Base-by-base conservation (phyloP, 2,888 invertebrate genomes). In the Anoncus sp. region DNA sequence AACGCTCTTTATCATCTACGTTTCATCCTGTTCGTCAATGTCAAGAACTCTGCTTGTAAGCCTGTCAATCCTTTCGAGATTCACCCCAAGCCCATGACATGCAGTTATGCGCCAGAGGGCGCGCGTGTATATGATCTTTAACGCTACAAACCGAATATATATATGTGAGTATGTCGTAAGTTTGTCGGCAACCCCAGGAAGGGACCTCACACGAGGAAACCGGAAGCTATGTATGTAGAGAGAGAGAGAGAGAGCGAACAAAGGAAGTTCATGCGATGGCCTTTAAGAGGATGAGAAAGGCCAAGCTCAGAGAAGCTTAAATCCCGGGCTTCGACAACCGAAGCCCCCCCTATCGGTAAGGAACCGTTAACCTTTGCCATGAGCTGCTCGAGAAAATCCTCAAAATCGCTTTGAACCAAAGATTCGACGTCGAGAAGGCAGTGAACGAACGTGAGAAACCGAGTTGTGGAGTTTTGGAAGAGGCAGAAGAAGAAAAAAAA, bases 291-390 rank as follows among this genome's bases (percentile, higher is more conserved):
- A 70, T 55, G 74, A 53, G 65, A 20, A 65, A 47, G 65, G 69
- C 31, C 62, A 24, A 66, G 45, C 73, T 57, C 65, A 24, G 49
- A 43, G 27, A 9, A 65, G 74, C 74, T 74, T 74, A 65, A 77
- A 40, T n/a, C 55, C 59, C 20, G n/a, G 49, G 67, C 67, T 62
- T 49, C 60, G 62, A 45, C 49, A 57, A 63, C 57, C 69, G 49
- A 60, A 66, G 31, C 74, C 10, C 38, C 24, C 38, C 69, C 72
- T 60, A 65, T 77, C 66, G 57, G 57, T 45, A 27, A 63, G 75
- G 57, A 67, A 69, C 57, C 67, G 67, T 67, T 75, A 62, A 74
- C 74, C 80, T 67, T 67, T 59, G 59, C 27, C 71, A 51, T 62
- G 67, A 75, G 24, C 71, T 22, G 45, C n/a, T 35, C 14, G 16